Conservation (phyloP, 2,113 vertebrate species). For the human region DNA sequence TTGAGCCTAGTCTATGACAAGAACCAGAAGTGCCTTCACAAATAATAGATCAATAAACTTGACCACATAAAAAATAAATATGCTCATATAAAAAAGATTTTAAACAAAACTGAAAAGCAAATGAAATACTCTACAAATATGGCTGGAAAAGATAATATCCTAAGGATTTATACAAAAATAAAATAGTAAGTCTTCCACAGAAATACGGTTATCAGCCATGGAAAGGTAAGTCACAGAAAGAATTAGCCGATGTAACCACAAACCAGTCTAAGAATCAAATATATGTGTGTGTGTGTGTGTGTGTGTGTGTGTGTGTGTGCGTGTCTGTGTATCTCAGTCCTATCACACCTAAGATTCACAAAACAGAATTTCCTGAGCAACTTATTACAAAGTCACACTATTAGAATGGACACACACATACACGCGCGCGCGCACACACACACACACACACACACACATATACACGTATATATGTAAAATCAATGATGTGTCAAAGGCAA, state of each 20-base stretch:
- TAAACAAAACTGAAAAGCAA: constrained; percentile 19
- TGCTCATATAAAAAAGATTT: neutral
- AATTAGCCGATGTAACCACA: neutral
- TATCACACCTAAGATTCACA: neutral
- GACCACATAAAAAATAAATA: neutral
- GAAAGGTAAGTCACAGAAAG: neutral
- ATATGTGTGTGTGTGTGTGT: rapidly evolving
- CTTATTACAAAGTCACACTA: neutral
- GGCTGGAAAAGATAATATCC: neutral
- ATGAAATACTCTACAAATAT: neutral
- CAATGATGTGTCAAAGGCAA: neutral
- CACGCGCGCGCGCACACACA: too few relatives aligned
- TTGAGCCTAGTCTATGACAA: neutral
- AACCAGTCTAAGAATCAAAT: neutral
- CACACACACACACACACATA: too few relatives aligned
- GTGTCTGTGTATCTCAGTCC: too few relatives aligned
- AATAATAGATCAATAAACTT: neutral
- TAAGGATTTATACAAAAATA: neutral
- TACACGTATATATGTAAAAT: neutral
- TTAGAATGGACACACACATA: neutral
- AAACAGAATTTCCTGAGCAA: neutral
- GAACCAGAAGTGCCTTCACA: neutral
- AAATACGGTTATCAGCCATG: neutral
- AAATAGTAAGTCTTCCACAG: neutral
- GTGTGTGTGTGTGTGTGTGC: neutral